Percentiles rank a stretch among this genome's conserved stretches.
Conservation (phyloP, 2,797 vertebrate genomes). For the Lagocephalus sceleratus region DNA sequence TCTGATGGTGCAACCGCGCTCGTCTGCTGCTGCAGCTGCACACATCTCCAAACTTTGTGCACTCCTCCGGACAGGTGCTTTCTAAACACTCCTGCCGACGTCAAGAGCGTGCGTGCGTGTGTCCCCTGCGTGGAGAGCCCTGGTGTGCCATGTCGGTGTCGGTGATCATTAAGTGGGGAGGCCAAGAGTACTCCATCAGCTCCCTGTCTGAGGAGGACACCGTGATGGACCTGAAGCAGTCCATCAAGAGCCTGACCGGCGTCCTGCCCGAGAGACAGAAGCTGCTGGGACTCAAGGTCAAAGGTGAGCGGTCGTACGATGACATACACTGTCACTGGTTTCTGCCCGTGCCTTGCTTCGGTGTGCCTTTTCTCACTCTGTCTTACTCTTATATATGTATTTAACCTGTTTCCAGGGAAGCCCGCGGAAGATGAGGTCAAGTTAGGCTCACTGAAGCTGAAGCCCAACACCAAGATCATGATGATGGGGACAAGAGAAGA, state of each 20-base stretch:
- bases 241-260: constrained; percentile 94
- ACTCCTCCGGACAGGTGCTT: background rate
- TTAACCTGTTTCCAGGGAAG: constrained; percentile 79
- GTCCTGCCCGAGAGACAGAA: constrained; percentile 97
- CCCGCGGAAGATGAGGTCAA: constrained; percentile 95
- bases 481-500: constrained; percentile 99
- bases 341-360: too few species aligned
- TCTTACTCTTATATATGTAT: background rate
- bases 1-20: constrained; percentile 33
- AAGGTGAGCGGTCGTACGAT: constrained; percentile 89
- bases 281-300: constrained; percentile 94
- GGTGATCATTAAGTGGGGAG: constrained; percentile 98
- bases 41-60: constrained; percentile 18
- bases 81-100: constrained; percentile 18
- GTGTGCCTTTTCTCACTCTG: background rate
- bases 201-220: constrained; percentile 97
- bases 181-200: constrained; percentile 95
- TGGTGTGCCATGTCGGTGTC: constrained; percentile 88
- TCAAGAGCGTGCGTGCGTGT: constrained; percentile 36
- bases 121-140: constrained; percentile 27
- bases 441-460: constrained; percentile 93
- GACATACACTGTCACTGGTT: too few species aligned
- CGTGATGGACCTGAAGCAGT: constrained; percentile 94
- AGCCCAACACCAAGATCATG: constrained; percentile 99
- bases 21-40: constrained; percentile 27